Conservation (phyloP, 2,888 invertebrate genomes). For the Lasius fuliginosus region DNA sequence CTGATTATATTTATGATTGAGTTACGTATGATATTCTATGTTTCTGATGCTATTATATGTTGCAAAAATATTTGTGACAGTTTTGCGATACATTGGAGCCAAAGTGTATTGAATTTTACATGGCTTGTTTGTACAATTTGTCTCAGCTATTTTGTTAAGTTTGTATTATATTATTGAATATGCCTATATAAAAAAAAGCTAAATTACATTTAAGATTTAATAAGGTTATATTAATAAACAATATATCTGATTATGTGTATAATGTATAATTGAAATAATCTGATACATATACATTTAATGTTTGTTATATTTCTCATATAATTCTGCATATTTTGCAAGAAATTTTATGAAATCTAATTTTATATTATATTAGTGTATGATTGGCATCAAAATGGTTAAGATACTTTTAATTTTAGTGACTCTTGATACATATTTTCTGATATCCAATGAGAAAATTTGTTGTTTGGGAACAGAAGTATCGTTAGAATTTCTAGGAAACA, state of each 20-base stretch:
- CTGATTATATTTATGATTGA: neutral
- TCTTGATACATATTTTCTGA: neutral
- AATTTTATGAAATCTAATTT: slow-evolving; percentile 1
- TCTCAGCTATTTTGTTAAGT: neutral
- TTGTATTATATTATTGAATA: neutral
- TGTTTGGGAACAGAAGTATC: neutral
- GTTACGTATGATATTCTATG: neutral
- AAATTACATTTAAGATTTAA: neutral
- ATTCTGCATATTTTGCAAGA: neutral
- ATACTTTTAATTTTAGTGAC: neutral
- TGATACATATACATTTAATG: slow-evolving; percentile 7
- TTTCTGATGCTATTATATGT: slow-evolving; percentile 2
- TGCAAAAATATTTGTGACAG: slow-evolving; percentile 7
- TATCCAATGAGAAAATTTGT: neutral
- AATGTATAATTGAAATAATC: neutral
- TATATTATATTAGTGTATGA: neutral
- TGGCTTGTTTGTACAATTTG: neutral
- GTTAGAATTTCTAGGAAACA: neutral
- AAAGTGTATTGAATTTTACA: neutral
- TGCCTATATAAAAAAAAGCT: neutral
- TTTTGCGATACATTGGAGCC: neutral
- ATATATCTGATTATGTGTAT: neutral
- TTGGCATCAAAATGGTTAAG: neutral
- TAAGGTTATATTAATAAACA: neutral
- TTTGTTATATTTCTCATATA: neutral